A percentile compares a stretch with the other conserved stretches of the same genome.
phyloP scores from a whole-genome alignment of 2,888 invertebrate genomes.

The Limnephilus marmoratus region DNA sequence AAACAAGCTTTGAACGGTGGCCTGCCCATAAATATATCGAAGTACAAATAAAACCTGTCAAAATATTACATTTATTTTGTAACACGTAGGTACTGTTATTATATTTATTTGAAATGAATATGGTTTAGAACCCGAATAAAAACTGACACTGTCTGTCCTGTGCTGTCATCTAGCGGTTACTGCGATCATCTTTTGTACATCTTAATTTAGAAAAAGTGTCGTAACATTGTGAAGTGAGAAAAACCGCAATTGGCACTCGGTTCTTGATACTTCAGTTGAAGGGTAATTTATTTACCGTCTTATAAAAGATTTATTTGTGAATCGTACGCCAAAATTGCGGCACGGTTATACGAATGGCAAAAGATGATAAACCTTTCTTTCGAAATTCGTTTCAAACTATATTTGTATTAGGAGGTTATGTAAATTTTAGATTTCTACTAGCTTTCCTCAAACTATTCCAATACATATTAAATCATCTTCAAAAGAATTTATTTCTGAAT shows the following conservation, averaged over 20 bases:
- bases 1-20: background rate
- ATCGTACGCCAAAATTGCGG: background rate
- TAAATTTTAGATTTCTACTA: background rate
- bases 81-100: background rate
- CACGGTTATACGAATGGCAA: background rate
- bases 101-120: background rate
- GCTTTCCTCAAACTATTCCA: background rate
- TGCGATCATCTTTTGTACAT: background rate
- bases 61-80: background rate
- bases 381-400: background rate
- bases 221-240: background rate
- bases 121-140: background rate
- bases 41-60: background rate
- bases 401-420: background rate
- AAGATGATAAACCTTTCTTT: background rate
- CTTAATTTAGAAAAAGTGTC: background rate
- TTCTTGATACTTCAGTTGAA: background rate
- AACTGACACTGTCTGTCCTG: background rate
- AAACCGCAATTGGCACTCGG: background rate
- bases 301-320: background rate
- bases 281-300: background rate
- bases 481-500: background rate
- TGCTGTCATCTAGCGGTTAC: background rate
- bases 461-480: background rate
- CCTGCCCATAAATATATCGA: no score